Evolutionary conservation across 2,113 vertebrate genomes (phyloP), one percentile per base, ranked within the genome.

Genomic region (Leptodactylus fuscus): DNA sequence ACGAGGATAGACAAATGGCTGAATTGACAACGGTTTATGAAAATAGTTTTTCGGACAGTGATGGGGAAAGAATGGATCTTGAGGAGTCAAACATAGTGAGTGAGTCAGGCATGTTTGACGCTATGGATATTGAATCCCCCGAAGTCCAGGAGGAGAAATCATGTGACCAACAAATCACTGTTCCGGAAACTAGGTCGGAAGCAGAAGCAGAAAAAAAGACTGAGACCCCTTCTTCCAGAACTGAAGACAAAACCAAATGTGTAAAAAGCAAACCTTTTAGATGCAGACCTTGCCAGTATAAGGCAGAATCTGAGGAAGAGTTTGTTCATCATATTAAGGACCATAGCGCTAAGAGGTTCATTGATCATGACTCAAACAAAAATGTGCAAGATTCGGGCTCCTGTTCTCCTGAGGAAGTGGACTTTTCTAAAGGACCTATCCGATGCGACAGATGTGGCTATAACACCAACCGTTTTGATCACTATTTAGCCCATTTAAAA

Each of bases 381-480:
- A 95, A 91, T 86, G 93, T 92, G 6, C 93, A 93, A 69, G 95
- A 94, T 81, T 91, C 91, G 3, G 89, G 89, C 0, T 91, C 83
- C 44, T 88, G 91, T 15, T 73, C 84, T 2, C 16, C 88, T 0
- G 95, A 96, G 48, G 94, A 95, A 49, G 91, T 91, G 34, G 95
- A 93, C 73, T 95, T 96, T 82, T 92, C 92, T 18, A 99, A 98
- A 90, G 98, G 98, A 5, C 94, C 98, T 48, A 99, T 99, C 82
- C 94, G 96, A 12, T 99, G 98, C 38, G 97, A 99, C 71, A 94
- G 97, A 1, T 99, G 98, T 67, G 98, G 98, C 85, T 99, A 99
- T 90, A 99, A 99, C 91, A 99, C 98, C 88, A 99, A 98, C 91
- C 91, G 98, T 73, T 98, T 97, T 0, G 98, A 99, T 93, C 98